Evolutionary conservation across 1,140 invertebrate species (phyloP).

Genomic region (Euwallacea fornicatus): DNA sequence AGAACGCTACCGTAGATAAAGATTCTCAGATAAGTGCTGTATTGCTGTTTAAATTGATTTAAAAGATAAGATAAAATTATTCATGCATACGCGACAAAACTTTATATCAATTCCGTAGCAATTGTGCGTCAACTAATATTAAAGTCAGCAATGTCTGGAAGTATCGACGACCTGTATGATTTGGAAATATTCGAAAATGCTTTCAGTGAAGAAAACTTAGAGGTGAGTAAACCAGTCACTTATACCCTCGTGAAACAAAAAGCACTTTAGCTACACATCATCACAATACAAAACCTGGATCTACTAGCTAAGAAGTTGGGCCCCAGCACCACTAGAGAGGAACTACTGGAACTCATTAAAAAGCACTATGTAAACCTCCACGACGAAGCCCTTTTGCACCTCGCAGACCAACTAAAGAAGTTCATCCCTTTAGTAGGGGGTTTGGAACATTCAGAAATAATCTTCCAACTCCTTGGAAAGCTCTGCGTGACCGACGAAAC

Average conservation of each 20-base stretch:
- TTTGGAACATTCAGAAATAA: constrained; percentile 38
- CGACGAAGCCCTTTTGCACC: constrained; percentile 43
- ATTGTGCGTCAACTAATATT: too few relatives aligned
- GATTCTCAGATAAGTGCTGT: too few relatives aligned
- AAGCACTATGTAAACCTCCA: constrained; percentile 39
- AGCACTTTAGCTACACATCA: constrained; percentile 42
- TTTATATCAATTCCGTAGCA: too few relatives aligned
- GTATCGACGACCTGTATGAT: constrained; percentile 1
- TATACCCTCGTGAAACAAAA: neutral
- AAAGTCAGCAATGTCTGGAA: too few relatives aligned
- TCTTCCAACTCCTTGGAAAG: constrained; percentile 43
- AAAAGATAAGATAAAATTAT: too few relatives aligned
- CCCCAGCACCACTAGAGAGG: constrained; percentile 41
- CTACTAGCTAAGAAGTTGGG: constrained; percentile 43
- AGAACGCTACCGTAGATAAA: too few relatives aligned
- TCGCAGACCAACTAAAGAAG: constrained; percentile 44
- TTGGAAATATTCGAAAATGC: constrained; percentile 42
- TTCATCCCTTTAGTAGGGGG: constrained; percentile 48
- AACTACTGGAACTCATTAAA: constrained; percentile 43
- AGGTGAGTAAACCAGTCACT: constrained; percentile 33
- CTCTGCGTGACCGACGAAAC: constrained; percentile 45
- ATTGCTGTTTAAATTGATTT: too few relatives aligned
- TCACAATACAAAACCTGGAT: constrained; percentile 39
- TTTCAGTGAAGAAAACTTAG: constrained; percentile 40
- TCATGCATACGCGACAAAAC: too few relatives aligned